phyloP scores from a whole-genome alignment of 2,797 vertebrate species.

The Rhinophrynus dorsalis region DNA sequence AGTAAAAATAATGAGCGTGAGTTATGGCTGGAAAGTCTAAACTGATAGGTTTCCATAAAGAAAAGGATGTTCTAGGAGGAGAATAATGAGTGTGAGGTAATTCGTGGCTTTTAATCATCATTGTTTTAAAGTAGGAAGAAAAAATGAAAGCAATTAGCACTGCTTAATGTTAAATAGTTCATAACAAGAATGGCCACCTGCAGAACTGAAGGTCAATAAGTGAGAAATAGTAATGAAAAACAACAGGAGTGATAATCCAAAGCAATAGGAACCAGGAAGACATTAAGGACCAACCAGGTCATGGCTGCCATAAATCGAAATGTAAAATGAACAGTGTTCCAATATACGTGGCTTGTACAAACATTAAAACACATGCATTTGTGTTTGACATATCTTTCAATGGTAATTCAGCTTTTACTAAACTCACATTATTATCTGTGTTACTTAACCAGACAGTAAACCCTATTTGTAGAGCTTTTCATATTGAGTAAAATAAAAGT shows the following conservation, averaged over 20 bases:
- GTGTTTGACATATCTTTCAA: too few relatives aligned
- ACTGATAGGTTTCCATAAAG: too few relatives aligned
- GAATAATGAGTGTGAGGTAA: too few relatives aligned
- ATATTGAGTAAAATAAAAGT: too few relatives aligned
- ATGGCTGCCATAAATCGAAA: background rate
- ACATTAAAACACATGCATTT: slow-evolving; percentile 34
- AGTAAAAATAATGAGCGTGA: too few relatives aligned
- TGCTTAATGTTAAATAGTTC: background rate
- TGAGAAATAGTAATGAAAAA: background rate
- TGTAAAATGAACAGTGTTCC: background rate
- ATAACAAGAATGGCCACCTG: background rate
- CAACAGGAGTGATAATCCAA: background rate
- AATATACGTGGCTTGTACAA: background rate
- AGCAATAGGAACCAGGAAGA: background rate
- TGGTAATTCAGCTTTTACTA: too few relatives aligned
- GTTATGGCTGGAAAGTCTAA: too few relatives aligned
- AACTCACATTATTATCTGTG: too few relatives aligned
- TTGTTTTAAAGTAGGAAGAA: background rate
- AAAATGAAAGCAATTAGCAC: background rate
- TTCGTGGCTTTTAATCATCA: too few relatives aligned
- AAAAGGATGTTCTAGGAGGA: too few relatives aligned
- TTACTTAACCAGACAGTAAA: too few relatives aligned
- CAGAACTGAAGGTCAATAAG: background rate
- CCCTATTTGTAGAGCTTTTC: too few relatives aligned
- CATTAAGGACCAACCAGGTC: background rate